These are phyloP conservation scores for Puma concolor DNA, from an alignment of 2,113 vertebrate species.

Conservation along the genomic window DNA sequence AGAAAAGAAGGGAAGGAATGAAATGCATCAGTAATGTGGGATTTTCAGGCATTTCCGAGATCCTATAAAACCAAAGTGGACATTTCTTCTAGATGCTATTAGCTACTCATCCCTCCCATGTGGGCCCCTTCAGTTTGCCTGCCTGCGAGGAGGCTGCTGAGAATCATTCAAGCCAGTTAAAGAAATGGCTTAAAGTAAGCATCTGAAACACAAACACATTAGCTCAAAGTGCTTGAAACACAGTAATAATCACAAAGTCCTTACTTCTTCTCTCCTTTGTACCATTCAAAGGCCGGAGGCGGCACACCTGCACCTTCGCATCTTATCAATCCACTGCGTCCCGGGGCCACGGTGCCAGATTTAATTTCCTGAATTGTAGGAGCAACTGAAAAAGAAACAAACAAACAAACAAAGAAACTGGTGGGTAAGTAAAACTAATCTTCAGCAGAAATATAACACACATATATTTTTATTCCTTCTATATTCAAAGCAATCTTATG, in stretches of 20 bases:
- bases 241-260: conserved; percentile 73
- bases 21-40: background rate
- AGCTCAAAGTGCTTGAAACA: conserved; percentile 28
- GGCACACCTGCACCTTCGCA: conserved; percentile 97
- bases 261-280: conserved; percentile 98
- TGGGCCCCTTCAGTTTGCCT: background rate
- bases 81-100: conserved; percentile 21
- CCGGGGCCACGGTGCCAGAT: conserved; percentile 91
- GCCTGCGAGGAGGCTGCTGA: background rate
- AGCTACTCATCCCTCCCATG: background rate
- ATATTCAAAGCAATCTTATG: conserved; percentile 59
- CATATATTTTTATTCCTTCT: conserved; percentile 60
- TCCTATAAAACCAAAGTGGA: conserved; percentile 41
- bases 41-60: conserved; percentile 34
- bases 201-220: conserved; percentile 65
- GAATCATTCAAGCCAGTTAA: conserved; percentile 54
- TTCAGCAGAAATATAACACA: conserved; percentile 41
- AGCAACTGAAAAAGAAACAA: conserved; percentile 90
- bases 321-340: conserved; percentile 93
- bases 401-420: conserved; percentile 58
- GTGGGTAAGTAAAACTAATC: conserved; percentile 70
- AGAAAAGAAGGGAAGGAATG: background rate
- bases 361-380: conserved; percentile 98
- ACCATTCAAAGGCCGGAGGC: conserved; percentile 96
- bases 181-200: conserved; percentile 47